phyloP scores from a whole-genome alignment of 2,888 invertebrate genomes.

The Abscondita cerata region DNA sequence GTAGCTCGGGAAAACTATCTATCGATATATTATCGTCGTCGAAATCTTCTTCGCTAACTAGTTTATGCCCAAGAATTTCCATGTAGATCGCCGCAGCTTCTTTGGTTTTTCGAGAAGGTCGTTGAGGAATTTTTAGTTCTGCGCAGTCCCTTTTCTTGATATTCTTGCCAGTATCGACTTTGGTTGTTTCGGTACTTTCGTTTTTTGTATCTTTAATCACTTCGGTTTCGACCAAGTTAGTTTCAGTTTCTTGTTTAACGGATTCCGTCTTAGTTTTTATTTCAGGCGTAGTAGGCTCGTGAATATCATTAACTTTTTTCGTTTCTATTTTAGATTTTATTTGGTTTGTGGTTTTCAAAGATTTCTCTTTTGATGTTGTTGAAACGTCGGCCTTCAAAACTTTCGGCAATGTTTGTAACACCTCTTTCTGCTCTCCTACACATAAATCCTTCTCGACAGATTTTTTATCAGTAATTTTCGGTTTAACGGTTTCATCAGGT shows the following conservation, averaged over 20 bases:
- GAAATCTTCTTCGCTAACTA: slow-evolving; percentile 68
- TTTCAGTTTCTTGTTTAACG: too few relatives aligned
- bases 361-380: too few relatives aligned
- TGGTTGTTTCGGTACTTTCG: slow-evolving; percentile 20
- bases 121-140: slow-evolving; percentile 38
- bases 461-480: neutral
- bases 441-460: neutral
- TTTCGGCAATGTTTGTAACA: neutral
- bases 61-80: slow-evolving; percentile 74
- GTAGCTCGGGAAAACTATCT: slow-evolving; percentile 72
- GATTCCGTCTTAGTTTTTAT: neutral
- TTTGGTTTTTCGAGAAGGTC: slow-evolving; percentile 75
- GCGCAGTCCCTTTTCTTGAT: slow-evolving; percentile 13
- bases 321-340: too few relatives aligned
- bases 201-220: slow-evolving; percentile 8
- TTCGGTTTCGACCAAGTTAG: too few relatives aligned
- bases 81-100: slow-evolving; percentile 78
- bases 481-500: slow-evolving; percentile 46
- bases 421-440: neutral
- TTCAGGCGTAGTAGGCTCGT: neutral
- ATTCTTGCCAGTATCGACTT: slow-evolving; percentile 17
- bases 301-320: too few relatives aligned
- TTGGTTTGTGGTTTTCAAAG: too few relatives aligned
- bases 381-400: too few relatives aligned
- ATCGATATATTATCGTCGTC: slow-evolving; percentile 70